Percentiles rank a stretch among this genome's conserved stretches.
Conservation (phyloP, 2,113 vertebrate species). For the Ivindomyrus marchei region DNA sequence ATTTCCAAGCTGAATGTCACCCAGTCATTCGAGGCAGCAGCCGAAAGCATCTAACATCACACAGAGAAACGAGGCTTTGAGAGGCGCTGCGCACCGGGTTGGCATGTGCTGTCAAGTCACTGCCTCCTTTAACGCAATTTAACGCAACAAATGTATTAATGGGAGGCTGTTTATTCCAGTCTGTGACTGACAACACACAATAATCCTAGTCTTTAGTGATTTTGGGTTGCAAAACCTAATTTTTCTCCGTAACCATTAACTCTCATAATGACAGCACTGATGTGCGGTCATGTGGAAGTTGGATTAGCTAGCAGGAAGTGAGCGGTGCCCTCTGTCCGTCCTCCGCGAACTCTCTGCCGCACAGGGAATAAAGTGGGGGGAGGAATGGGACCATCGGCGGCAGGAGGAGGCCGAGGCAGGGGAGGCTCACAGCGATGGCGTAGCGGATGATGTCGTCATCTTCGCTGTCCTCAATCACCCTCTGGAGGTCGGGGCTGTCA, state of each 20-base stretch:
- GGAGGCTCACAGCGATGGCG: constrained; percentile 80
- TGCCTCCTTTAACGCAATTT: neutral
- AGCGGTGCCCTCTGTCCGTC: neutral
- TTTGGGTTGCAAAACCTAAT: neutral
- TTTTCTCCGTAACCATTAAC: neutral
- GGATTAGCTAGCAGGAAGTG: neutral
- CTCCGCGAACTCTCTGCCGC: neutral
- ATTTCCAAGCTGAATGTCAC: neutral
- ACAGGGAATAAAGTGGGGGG: neutral
- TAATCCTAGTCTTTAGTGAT: neutral
- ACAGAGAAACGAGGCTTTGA: neutral
- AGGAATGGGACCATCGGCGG: neutral
- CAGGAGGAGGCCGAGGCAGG: neutral
- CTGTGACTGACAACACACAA: neutral
- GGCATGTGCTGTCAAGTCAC: neutral
- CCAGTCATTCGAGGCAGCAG: neutral
- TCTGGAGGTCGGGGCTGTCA: constrained; percentile 80
- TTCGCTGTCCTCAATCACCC: constrained; percentile 78
- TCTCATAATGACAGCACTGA: neutral
- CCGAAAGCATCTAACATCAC: neutral
- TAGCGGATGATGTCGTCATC: constrained; percentile 88
- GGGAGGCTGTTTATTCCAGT: neutral
- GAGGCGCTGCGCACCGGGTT: neutral
- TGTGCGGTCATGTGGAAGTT: neutral
- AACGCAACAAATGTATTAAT: neutral